These are phyloP conservation scores for Argyrosomus regius DNA, from an alignment of 2,797 vertebrate genomes.

Conservation along the genomic window DNA sequence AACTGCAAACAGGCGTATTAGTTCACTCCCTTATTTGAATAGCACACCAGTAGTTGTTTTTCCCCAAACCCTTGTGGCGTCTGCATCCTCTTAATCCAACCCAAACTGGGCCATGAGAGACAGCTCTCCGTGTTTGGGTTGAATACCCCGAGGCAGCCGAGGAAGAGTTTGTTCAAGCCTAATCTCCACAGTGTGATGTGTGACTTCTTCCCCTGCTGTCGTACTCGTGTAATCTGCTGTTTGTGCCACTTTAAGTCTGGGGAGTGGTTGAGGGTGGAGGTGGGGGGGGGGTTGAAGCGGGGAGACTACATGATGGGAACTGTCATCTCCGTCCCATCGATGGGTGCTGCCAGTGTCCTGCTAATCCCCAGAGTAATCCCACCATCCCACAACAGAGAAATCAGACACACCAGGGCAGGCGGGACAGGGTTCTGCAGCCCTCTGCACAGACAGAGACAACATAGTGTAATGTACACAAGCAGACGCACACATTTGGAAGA, in stretches of 20 bases:
- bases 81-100: constrained; percentile 65
- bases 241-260: constrained; percentile 72
- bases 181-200: constrained; percentile 76
- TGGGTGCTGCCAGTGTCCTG: constrained; percentile 76
- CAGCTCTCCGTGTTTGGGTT: constrained; percentile 67
- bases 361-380: constrained; percentile 83
- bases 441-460: constrained; percentile 13
- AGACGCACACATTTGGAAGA: constrained; percentile 38
- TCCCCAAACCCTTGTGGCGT: constrained; percentile 36
- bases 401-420: constrained; percentile 61
- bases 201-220: constrained; percentile 76
- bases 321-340: constrained; percentile 81
- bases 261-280: constrained; percentile 49
- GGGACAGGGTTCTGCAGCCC: constrained; percentile 44
- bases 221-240: constrained; percentile 79
- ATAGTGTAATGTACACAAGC: background rate
- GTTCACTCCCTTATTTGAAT: constrained; percentile 24
- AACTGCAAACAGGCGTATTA: constrained; percentile 16
- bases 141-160: constrained; percentile 61
- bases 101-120: constrained; percentile 68
- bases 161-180: constrained; percentile 72
- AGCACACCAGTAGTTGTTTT: constrained; percentile 16
- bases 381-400: constrained; percentile 66
- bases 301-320: constrained; percentile 72
- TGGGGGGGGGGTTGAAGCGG: constrained; percentile 59